Evolutionary conservation across 2,888 invertebrate genomes (phyloP).

Genomic region (Nephrocerus scutellatus): DNA sequence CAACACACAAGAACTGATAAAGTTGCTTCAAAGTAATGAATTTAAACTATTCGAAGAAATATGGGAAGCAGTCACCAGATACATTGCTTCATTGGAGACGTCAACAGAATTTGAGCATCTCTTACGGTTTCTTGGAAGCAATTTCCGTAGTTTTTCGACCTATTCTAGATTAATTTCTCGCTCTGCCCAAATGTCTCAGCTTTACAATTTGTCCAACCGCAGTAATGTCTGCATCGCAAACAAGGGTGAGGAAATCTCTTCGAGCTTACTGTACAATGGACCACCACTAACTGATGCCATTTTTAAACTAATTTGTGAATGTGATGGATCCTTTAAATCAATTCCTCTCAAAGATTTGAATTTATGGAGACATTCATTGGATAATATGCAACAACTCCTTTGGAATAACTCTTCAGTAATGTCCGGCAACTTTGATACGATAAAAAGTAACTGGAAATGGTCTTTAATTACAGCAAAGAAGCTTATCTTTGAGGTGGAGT

Average conservation of each 20-base stretch:
- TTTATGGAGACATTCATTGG: constrained; percentile 34
- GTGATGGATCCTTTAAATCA: constrained; percentile 34
- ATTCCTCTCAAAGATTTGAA: constrained; percentile 38
- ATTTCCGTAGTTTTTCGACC: constrained; percentile 36
- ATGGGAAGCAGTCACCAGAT: constrained; percentile 22
- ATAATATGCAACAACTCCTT: constrained; percentile 48
- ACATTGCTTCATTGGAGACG: constrained; percentile 13
- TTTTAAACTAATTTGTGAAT: constrained; percentile 30
- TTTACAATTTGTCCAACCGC: constrained; percentile 33
- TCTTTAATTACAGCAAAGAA: too few relatives aligned
- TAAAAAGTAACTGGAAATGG: constrained; percentile 25
- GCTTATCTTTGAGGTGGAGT: constrained; percentile 34
- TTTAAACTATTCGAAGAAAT: constrained; percentile 24
- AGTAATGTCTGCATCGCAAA: constrained; percentile 21
- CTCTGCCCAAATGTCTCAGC: constrained; percentile 23
- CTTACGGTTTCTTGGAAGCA: constrained; percentile 25
- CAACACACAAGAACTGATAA: constrained; percentile 29
- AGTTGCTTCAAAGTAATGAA: constrained; percentile 20
- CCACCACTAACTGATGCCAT: constrained; percentile 33
- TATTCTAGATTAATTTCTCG: constrained; percentile 28
- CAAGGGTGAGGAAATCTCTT: constrained; percentile 25
- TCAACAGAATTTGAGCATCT: constrained; percentile 23
- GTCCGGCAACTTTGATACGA: constrained; percentile 19
- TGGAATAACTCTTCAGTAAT: constrained; percentile 49
- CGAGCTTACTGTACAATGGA: constrained; percentile 34